phyloP scores from a whole-genome alignment of 1,140 invertebrate genomes.

The Gyrodactylus salaris region DNA sequence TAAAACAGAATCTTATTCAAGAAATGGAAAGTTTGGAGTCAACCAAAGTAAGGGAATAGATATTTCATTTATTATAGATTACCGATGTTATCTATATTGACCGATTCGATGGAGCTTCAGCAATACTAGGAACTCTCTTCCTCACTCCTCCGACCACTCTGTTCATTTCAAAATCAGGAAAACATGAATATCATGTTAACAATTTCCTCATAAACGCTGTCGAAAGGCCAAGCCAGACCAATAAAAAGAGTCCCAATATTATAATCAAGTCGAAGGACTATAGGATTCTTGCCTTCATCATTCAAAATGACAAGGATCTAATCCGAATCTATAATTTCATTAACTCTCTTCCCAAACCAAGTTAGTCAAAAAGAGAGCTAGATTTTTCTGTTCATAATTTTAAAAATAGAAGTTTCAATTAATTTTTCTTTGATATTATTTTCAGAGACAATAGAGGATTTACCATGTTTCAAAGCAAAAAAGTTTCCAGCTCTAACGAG shows the following conservation, averaged over 20 bases:
- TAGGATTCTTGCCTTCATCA: not conserved
- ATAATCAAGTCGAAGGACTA: not conserved
- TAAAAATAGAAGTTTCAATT: too few relatives aligned
- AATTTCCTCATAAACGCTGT: not conserved
- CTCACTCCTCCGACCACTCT: not conserved
- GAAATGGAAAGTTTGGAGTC: not conserved
- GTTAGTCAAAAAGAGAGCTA: too few relatives aligned
- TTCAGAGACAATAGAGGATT: not conserved
- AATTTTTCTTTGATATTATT: not conserved
- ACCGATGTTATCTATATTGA: not conserved
- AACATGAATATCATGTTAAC: not conserved
- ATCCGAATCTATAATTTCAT: not conserved
- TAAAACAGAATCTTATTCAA: too few relatives aligned
- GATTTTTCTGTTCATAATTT: too few relatives aligned
- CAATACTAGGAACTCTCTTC: not conserved
- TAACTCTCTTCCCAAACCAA: too few relatives aligned
- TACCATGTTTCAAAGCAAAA: not conserved
- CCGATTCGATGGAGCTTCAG: not conserved
- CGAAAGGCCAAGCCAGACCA: not conserved
- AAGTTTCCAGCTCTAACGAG: not conserved
- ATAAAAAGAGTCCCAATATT: not conserved
- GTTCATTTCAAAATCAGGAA: not conserved
- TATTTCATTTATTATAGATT: not conserved
- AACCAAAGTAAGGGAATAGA: not conserved
- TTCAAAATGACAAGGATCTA: slow-evolving; percentile 10